Base-by-base conservation (phyloP, 1,140 invertebrate species). In the Drosophila jambulina region DNA sequence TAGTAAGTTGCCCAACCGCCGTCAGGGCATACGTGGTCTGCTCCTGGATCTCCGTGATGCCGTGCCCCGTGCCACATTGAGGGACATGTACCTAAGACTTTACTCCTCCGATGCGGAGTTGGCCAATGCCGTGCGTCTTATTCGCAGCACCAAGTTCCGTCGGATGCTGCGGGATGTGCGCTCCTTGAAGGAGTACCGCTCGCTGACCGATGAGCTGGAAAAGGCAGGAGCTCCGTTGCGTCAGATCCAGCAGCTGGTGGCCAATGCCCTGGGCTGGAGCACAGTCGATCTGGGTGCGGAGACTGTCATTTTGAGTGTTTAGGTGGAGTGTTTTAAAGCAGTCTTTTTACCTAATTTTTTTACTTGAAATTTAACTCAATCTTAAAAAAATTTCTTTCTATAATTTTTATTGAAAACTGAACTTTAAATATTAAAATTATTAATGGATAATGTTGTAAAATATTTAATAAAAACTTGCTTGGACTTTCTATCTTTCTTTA, bases 101-200 rank as follows among this genome's bases (percentile, higher is more conserved):
- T 58, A 77, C 40, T 25, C 77, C 17, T 21, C 43, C 4, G 83
- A 87, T 34, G 38, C 54, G 3, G 76, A 87, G 13, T 40, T 87
- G 5, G 17, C 42, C 19, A 49, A 9, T 0, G 68, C 83, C 0
- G 68, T 87, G 25, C 71, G 84, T 23, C 84, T 71, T 15, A 75
- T 84, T 3, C 77, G 84, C 13, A 54, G 84, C 51, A n/a, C 40
- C 2, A 68, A 84, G 27, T 87, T 87, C 68, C 80, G 83, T 0
- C 72, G 68, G 0, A 15, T 87, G 2, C 48, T 87, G 5, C 45
- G 67, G 19, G 77, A 77, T 29, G 54, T 83, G 7, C 80, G 83
- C 7, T 34, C 13, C 12, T 27, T 83, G 34, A 63, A 75, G 29
- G 84, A 86, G 56, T 86, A 88, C 49, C 56, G 45, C 3, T 53